Base-by-base conservation (phyloP, 1,140 invertebrate genomes). In the Nixonia krombeini region DNA sequence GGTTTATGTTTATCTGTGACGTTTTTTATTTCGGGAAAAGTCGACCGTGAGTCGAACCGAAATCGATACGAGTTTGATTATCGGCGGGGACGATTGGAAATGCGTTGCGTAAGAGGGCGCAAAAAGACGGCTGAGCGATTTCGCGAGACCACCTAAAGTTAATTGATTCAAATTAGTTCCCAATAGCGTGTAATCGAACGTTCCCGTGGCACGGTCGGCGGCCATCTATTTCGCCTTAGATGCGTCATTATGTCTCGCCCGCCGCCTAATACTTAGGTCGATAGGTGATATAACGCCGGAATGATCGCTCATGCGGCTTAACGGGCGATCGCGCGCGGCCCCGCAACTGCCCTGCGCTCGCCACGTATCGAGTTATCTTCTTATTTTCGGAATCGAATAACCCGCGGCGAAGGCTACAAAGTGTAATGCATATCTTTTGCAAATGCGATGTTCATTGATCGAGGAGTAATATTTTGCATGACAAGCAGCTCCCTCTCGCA, bases 151-250 rank as follows among this genome's bases (percentile, higher is more conserved):
- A 67, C 69, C 72, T 74, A 68, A 76, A 78, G 71, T 74, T 78
- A 83, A 84, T 83, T 82, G 81, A 84, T 84, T 84, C 80, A 79
- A 83, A 83, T 83, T 82, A 83, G 79, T 82, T 81, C 75, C 74
- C 80, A 79, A 84, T 83, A 80, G 74, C 78, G 74, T 81, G 73
- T 82, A 82, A 79, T 74, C 70, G 78, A 63, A 55, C 61, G 63
- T 78, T 78, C 59, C 66, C 72, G 73, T 70, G 66, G 72, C 72
- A 37, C 25, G 38, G 25, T 72, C 67, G 38, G 61, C 72, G 67
- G 58, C 78, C 75, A 74, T 69, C 78, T 67, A 78, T 79, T 78
- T 72, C 69, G 62, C 63, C 62, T 69, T 71, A 74, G 76, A 80
- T 80, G 77, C 78, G 73, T 83, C 75, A 84, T 84, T 84, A 84